Base-by-base conservation (phyloP, 1,140 invertebrate genomes). In the Danaus melanippus region DNA sequence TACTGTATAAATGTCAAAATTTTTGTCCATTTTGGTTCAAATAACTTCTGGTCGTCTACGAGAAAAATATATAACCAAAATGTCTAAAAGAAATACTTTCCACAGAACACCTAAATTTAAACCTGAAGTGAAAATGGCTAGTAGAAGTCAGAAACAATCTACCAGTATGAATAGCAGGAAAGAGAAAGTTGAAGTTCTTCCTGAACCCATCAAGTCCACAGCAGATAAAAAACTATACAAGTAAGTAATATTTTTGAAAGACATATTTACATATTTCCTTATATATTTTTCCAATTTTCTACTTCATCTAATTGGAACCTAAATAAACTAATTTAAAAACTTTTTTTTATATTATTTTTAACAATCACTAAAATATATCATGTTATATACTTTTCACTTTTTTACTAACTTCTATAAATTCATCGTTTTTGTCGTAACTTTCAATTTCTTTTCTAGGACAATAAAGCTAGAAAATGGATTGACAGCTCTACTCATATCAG, bases 391-490 rank as follows among this genome's bases (percentile, higher is more conserved):
- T 17, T 10, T n/a, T 12, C 11, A 12, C 10, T 47, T 17, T 47
- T 6, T 9, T 11, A 12, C 39, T 46, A 45, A 11, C 17, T 45
- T 54, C 10, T 40, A 12, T 46, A 11, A 45, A 46, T 9, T 3
- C 12, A 21, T 46, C 12, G 39, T 50, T 9, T 32, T 32, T 32
- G 21, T 32, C 2, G 2, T 32, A 32, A 32, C 21, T 32, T 32
- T 32, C 21, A 32, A 32, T 32, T 7, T 32, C 21, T 46, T 51
- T 80, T 82, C 60, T 62, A 93, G 91, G 76, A 90, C 91, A 12
- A 90, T 94, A 48, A 76, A 84, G 12, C 71, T 94, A 43, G 69
- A 85, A 53, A 94, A 94, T 89, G 92, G 92, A 6, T 76, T 94
- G 53, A 92, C 86, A 50, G 92, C 91, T 2, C 76, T 93, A 12